phyloP scores from a whole-genome alignment of 2,888 invertebrate genomes.

The Melitaea athalia region DNA sequence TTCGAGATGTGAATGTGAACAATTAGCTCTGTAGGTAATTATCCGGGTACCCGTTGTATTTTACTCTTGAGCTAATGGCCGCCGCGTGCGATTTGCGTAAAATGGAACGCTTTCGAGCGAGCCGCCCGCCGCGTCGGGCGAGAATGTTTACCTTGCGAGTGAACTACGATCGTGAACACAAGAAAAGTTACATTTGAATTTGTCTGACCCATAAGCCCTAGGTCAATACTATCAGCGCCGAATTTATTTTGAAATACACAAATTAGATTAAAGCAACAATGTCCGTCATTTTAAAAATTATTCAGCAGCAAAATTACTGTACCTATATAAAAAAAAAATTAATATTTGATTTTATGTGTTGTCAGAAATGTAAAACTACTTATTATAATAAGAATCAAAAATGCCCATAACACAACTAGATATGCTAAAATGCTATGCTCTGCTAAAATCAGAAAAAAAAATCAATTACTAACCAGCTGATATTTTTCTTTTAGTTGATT shows the following conservation, averaged over 20 bases:
- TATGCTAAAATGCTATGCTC: too few relatives aligned
- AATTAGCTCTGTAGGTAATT: slow-evolving; percentile 69
- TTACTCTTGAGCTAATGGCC: slow-evolving; percentile 59
- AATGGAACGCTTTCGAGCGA: slow-evolving; percentile 49
- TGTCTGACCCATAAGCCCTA: slow-evolving; percentile 4
- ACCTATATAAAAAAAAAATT: too few relatives aligned
- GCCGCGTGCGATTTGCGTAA: slow-evolving; percentile 59
- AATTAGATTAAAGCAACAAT: not conserved
- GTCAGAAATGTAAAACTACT: too few relatives aligned
- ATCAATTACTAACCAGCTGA: too few relatives aligned
- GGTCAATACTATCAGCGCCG: slow-evolving; percentile 17
- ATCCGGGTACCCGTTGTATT: slow-evolving; percentile 62
- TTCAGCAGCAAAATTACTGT: too few relatives aligned
- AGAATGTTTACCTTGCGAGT: slow-evolving; percentile 27
- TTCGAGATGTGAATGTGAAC: slow-evolving; percentile 54
- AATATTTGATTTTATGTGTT: too few relatives aligned
- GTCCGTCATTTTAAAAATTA: not conserved
- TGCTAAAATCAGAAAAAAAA: too few relatives aligned
- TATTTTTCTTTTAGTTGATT: too few relatives aligned
- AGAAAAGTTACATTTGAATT: slow-evolving; percentile 7
- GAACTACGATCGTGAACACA: not conserved
- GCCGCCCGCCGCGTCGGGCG: slow-evolving; percentile 11
- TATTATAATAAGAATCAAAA: too few relatives aligned
- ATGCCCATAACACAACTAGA: too few relatives aligned
- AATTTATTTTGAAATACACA: not conserved